phyloP scores from a whole-genome alignment of 2,113 vertebrate species.

The Arenaria interpres region DNA sequence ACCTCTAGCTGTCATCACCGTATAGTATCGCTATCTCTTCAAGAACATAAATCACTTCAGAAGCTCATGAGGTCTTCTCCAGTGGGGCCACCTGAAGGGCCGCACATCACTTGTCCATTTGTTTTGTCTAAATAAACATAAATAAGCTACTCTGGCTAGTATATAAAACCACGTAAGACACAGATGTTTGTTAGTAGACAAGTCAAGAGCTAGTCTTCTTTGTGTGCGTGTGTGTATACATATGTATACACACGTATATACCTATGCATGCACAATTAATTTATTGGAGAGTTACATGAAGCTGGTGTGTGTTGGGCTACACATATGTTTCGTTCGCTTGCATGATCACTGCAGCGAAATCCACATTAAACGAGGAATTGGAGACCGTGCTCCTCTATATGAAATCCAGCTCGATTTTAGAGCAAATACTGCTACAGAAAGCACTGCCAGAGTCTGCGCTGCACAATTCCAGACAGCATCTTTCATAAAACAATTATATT shows the following conservation, averaged over 20 bases:
- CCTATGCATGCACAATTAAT: too few species aligned
- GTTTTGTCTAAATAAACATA: background rate
- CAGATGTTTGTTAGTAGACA: background rate
- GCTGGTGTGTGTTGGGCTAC: background rate
- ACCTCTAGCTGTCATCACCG: rapidly evolving
- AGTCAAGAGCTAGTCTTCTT: background rate
- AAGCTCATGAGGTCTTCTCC: background rate
- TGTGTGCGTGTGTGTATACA: background rate
- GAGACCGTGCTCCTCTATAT: background rate
- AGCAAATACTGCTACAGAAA: background rate
- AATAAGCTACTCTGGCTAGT: background rate
- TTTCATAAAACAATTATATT: slow-evolving; percentile 57
- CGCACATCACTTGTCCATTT: background rate
- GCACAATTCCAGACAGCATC: slow-evolving; percentile 19
- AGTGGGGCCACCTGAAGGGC: rapidly evolving
- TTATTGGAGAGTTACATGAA: background rate
- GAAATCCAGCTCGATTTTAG: background rate
- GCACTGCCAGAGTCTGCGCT: background rate
- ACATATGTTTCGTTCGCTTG: background rate
- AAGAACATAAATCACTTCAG: background rate
- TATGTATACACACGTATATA: rapidly evolving
- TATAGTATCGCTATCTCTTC: background rate
- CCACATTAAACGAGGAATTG: background rate
- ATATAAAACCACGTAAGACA: background rate
- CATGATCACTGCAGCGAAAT: background rate